Conservation (phyloP, 2,888 invertebrate species). For the Chrysopilus asiliformis region DNA sequence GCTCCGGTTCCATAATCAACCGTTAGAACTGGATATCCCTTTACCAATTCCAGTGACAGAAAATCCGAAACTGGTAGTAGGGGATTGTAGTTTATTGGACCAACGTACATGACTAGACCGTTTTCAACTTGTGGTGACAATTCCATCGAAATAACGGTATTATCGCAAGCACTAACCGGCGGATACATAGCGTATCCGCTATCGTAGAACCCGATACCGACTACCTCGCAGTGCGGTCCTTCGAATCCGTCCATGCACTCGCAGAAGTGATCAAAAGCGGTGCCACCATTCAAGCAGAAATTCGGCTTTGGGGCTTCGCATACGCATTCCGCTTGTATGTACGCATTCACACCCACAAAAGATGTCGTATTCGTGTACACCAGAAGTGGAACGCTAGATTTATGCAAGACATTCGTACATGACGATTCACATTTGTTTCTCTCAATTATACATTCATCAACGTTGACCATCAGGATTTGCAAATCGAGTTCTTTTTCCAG, state of each 20-base stretch:
- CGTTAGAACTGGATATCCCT: constrained; percentile 69
- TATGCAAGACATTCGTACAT: constrained; percentile 65
- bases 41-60: constrained; percentile 71
- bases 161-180: constrained; percentile 72
- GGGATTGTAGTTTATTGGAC: constrained; percentile 57
- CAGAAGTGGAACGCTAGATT: constrained; percentile 58
- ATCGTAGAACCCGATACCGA: constrained; percentile 78
- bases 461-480: constrained; percentile 73
- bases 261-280: constrained; percentile 49
- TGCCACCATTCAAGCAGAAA: constrained; percentile 66
- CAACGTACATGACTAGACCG: constrained; percentile 83
- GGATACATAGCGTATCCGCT: constrained; percentile 89
- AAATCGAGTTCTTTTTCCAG: constrained; percentile 58
- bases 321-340: constrained; percentile 65
- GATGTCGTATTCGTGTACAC: constrained; percentile 90
- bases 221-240: constrained; percentile 84
- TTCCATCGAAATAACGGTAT: constrained; percentile 67
- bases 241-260: constrained; percentile 64
- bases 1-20: constrained; percentile 83
- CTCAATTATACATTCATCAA: constrained; percentile 80
- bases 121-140: constrained; percentile 61
- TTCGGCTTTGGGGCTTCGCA: constrained; percentile 38
- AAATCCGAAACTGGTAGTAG: constrained; percentile 65
- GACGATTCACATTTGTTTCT: constrained; percentile 55
- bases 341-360: constrained; percentile 82